A percentile compares a stretch with the other conserved stretches of the same genome.
These are phyloP conservation scores for Cinclus cinclus DNA, from an alignment of 2,113 vertebrate species.

Conservation along the genomic window DNA sequence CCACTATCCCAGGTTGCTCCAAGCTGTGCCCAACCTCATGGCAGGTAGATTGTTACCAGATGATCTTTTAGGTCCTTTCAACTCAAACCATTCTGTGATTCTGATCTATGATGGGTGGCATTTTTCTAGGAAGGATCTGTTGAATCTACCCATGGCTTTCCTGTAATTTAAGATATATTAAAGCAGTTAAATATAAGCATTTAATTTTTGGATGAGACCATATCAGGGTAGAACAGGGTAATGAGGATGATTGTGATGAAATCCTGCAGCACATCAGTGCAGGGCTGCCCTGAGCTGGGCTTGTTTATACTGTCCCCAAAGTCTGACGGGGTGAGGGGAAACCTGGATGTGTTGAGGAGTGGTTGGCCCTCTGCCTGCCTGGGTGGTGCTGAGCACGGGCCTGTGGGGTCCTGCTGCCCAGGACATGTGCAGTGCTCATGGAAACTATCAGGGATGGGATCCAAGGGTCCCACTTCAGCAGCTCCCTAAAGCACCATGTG, in stretches of 20 bases:
- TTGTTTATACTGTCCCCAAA: not conserved
- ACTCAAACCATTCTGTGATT: not conserved
- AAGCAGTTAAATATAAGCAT: not conserved
- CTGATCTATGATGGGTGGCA: not conserved
- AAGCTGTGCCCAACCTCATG: not conserved
- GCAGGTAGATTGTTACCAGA: not conserved
- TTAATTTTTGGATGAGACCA: not conserved
- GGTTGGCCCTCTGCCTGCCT: not conserved
- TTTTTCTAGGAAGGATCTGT: not conserved
- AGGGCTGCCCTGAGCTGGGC: not conserved
- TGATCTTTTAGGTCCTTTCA: not conserved
- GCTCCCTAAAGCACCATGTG: not conserved
- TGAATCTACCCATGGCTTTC: not conserved
- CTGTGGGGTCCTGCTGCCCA: not conserved
- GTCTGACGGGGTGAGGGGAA: not conserved
- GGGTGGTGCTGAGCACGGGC: not conserved
- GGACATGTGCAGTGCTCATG: not conserved
- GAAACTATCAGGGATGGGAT: not conserved
- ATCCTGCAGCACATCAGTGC: not conserved
- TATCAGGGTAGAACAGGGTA: not conserved
- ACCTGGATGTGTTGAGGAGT: not conserved
- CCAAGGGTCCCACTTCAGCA: not conserved
- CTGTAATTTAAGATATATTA: not conserved
- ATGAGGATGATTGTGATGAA: rapidly evolving
- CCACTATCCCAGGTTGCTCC: not conserved